Conservation (phyloP, 2,888 invertebrate genomes). For the Noctua comes region DNA sequence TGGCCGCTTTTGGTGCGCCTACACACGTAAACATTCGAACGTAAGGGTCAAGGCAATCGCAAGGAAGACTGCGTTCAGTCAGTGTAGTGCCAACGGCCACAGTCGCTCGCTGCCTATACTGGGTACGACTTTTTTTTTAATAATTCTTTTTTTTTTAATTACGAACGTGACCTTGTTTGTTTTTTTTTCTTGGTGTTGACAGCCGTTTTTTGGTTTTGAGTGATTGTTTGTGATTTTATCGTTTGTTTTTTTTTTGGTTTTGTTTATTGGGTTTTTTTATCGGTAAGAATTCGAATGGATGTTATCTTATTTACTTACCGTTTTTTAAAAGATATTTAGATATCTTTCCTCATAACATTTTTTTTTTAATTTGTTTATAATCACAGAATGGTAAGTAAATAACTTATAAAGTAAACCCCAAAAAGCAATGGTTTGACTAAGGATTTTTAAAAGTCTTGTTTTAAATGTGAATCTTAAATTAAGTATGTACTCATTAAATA, state of each 20-base stretch:
- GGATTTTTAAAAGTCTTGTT: not conserved
- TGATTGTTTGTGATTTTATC: slow-evolving; percentile 31
- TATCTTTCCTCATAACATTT: too few species aligned
- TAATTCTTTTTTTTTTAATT: not conserved
- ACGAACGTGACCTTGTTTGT: slow-evolving; percentile 39
- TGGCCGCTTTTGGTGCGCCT: slow-evolving; percentile 14
- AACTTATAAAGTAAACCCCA: too few species aligned
- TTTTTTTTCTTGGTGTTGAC: slow-evolving; percentile 33
- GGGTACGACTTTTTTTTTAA: slow-evolving; percentile 54
- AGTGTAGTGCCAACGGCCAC: slow-evolving; percentile 64
- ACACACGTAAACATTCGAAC: slow-evolving; percentile 58
- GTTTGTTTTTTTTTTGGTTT: not conserved
- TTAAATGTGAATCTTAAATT: not conserved
- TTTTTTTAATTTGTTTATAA: not conserved
- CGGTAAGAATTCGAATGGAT: not conserved
- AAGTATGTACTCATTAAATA: not conserved
- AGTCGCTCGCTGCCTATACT: slow-evolving; percentile 54
- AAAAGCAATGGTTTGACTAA: not conserved
- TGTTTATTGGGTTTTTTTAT: slow-evolving; percentile 1
- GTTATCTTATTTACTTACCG: not conserved
- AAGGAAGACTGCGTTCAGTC: slow-evolving; percentile 61
- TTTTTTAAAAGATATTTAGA: not conserved
- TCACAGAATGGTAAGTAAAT: too few species aligned
- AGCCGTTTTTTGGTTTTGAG: slow-evolving; percentile 32
- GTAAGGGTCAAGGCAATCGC: slow-evolving; percentile 63